Percentiles rank a stretch among this genome's conserved stretches.
Evolutionary conservation across 92 coral and sea anemone genomes (phyloP).

Genomic region (Scolanthus callimorphus): DNA sequence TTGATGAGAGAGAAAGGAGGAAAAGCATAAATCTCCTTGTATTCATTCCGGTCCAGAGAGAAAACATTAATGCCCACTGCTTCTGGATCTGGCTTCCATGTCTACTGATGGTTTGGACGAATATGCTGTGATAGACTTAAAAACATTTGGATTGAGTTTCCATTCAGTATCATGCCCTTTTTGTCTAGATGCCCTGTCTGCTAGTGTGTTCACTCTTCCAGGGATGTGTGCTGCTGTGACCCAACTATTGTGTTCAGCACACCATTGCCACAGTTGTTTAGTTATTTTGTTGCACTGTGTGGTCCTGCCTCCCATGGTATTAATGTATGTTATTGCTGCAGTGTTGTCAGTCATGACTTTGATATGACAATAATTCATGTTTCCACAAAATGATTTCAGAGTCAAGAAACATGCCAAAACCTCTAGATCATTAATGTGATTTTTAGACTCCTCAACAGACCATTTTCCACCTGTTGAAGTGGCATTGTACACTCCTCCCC

Average conservation of each 20-base stretch:
- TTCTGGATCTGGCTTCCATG: constrained; percentile 48
- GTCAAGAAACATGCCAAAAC: constrained; percentile 24
- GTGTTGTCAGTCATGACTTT: constrained; percentile 39
- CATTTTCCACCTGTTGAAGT: constrained; percentile 40
- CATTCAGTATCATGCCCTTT: constrained; percentile 30
- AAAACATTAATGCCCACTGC: constrained; percentile 54
- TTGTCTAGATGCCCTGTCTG: constrained; percentile 35
- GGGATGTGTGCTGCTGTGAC: constrained; percentile 42
- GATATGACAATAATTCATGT: constrained; percentile 12
- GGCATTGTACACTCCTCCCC: constrained; percentile 16
- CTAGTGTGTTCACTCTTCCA: constrained; percentile 30
- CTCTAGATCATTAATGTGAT: constrained; percentile 42
- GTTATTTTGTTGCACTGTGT: constrained; percentile 10
- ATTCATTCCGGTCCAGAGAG: constrained; percentile 20
- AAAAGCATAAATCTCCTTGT: constrained; percentile 34
- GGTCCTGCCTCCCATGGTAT: constrained; percentile 46
- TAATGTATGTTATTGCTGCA: constrained; percentile 36
- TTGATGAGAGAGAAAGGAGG: constrained; percentile 47
- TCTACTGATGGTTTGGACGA: constrained; percentile 26
- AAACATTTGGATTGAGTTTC: constrained; percentile 24
- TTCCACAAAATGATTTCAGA: constrained; percentile 14
- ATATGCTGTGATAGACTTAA: background rate
- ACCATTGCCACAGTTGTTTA: constrained; percentile 42
- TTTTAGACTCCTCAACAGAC: constrained; percentile 31
- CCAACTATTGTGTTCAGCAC: constrained; percentile 16